Percentiles rank a stretch among this genome's conserved stretches.
Evolutionary conservation across 2,888 invertebrate species (phyloP).

Genomic region (Amblyjoppa fuscipennis): DNA sequence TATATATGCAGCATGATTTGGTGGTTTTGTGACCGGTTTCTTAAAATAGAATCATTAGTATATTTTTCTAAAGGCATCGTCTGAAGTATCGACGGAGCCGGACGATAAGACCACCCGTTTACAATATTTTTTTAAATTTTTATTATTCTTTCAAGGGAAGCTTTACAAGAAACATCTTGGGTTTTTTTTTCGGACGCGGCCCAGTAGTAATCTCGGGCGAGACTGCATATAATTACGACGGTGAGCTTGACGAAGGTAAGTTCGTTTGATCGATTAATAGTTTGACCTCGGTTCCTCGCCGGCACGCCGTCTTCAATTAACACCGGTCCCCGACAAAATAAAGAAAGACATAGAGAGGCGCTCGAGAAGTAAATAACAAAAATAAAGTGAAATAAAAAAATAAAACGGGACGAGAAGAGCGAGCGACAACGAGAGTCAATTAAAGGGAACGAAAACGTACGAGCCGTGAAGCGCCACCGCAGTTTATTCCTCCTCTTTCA

Average conservation of each 20-base stretch:
- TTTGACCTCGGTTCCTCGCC: slow-evolving; percentile 17
- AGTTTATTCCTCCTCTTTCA: slow-evolving; percentile 2
- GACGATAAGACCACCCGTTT: no score
- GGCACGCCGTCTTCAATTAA: slow-evolving; percentile 68
- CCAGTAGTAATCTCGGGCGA: not conserved
- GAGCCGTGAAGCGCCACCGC: slow-evolving; percentile 39
- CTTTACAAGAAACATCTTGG: no score
- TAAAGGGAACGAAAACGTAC: slow-evolving; percentile 34
- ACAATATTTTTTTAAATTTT: no score
- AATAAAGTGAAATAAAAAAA: not conserved
- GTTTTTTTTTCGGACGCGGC: not conserved
- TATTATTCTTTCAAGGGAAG: no score
- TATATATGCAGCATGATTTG: not conserved
- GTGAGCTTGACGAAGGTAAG: not conserved
- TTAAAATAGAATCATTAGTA: not conserved
- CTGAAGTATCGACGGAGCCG: no score
- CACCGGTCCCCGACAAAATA: slow-evolving; percentile 58
- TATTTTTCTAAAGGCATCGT: no score
- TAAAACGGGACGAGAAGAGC: not conserved
- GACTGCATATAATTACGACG: not conserved
- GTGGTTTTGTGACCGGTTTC: not conserved
- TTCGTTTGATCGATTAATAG: not conserved
- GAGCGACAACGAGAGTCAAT: slow-evolving; percentile 37
- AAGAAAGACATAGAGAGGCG: slow-evolving; percentile 8
- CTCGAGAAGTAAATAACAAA: not conserved